Base-by-base conservation (phyloP, 2,113 vertebrate species). In the Caloenas nicobarica region DNA sequence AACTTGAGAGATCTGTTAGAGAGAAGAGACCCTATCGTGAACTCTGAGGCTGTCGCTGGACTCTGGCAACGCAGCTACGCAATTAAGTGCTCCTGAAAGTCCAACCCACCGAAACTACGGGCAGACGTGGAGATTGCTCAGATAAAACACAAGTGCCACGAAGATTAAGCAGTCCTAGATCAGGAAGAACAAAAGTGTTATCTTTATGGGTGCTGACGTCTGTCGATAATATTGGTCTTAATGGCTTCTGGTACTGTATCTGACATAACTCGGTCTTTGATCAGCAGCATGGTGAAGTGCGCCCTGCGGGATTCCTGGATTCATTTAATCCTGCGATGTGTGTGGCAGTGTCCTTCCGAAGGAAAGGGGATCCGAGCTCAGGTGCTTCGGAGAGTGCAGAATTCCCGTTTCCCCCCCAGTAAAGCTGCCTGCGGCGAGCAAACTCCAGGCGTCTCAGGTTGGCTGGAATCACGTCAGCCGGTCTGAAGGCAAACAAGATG, bases 361-460 rank as follows among this genome's bases (percentile, higher is more conserved):
- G 31, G 28, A 57, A 72, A 24, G n/a, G 61, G 36, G 29, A 61
- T 91, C 86, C 53, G 53, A 66, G 60, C 26, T 73, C 44, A 74
- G 68, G 24, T 0, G 0, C 74, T 77, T 73, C 11, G 0, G 6
- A 81, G 17, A 18, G 16, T 0, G 0, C 7, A 64, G 56, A 57
- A 61, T 88, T 91, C 60, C 82, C 46, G 3, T 8, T 81, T 94
- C 57, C 51, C 24, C 5, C 19, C 40, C 36, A 2, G 2, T 61
- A n/a, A 46, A 60, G 60, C 14, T 36, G 40, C 29, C 33, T 58
- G 53, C 48, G 23, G 6, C 29, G 61, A 94, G 65, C 83, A 92
- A 61, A n/a, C 34, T 38, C 31, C 38, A 40, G 58, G 24, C 0
- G 0, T 28, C 2, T 40, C 11, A 10, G 28, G 19, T 25, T 93